A percentile compares a stretch with the other conserved stretches of the same genome.
Evolutionary conservation across 2,888 invertebrate genomes (phyloP).

Genomic region (Pemphredon lugubris): DNA sequence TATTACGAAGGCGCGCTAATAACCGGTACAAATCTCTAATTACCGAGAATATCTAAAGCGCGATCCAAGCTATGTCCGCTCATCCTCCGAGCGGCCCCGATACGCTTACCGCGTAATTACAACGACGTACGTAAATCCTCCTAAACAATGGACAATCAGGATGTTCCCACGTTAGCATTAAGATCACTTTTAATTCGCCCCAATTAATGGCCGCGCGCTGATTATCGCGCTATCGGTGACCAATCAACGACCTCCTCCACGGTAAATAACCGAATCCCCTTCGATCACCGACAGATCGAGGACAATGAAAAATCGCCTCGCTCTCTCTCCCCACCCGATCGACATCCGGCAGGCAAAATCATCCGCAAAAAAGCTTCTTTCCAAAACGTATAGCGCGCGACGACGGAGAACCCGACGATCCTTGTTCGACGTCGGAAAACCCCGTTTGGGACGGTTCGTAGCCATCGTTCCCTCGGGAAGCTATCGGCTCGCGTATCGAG

Average conservation of each 20-base stretch:
- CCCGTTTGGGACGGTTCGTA: slow-evolving; percentile 72
- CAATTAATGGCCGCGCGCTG: slow-evolving; percentile 57
- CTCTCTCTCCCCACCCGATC: slow-evolving; percentile 29
- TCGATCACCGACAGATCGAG: slow-evolving; percentile 55
- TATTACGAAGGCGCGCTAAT: too few relatives aligned
- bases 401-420: slow-evolving; percentile 36
- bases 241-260: slow-evolving; percentile 59
- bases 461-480: slow-evolving; percentile 79
- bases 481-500: slow-evolving; percentile 81
- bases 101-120: slow-evolving; percentile 52
- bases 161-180: slow-evolving; percentile 64
- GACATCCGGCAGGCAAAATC: slow-evolving; percentile 53
- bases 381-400: too few relatives aligned
- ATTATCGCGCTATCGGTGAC: slow-evolving; percentile 56
- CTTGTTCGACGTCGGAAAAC: slow-evolving; percentile 70
- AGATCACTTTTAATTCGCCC: slow-evolving; percentile 63
- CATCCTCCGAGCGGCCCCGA: slow-evolving; percentile 36
- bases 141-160: slow-evolving; percentile 57
- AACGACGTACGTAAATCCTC: slow-evolving; percentile 35
- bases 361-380: too few relatives aligned
- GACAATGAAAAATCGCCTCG: slow-evolving; percentile 52
- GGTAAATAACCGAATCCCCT: slow-evolving; percentile 47
- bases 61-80: not conserved
- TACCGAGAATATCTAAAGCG: not conserved
- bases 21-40: not conserved